Evolutionary conservation across 2,797 vertebrate species (phyloP).

Genomic region (Ispidina picta): DNA sequence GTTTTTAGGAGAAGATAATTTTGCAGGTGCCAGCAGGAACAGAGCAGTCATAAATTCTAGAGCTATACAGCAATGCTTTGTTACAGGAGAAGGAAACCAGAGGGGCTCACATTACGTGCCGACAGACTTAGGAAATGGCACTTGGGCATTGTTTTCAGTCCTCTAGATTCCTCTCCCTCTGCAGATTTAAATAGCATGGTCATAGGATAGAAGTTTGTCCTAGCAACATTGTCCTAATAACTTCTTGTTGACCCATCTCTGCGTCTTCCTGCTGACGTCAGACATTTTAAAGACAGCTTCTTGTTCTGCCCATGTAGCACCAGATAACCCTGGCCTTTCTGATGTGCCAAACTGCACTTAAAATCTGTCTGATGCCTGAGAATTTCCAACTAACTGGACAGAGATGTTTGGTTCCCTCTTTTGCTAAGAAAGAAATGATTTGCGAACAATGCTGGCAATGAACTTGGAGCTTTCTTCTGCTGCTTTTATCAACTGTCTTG

Average conservation of each 20-base stretch:
- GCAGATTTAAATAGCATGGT: not conserved
- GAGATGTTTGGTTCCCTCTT: fast-evolving
- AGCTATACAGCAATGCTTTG: not conserved
- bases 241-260: not conserved
- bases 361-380: not conserved
- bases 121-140: not conserved
- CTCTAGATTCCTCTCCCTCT: not conserved
- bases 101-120: not conserved
- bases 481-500: not conserved
- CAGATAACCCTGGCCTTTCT: not conserved
- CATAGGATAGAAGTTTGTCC: not conserved
- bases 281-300: not conserved
- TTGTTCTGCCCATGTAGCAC: not conserved
- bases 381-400: not conserved
- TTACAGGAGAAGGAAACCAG: not conserved
- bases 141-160: not conserved
- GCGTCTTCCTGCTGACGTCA: not conserved
- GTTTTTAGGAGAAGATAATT: not conserved
- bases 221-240: not conserved
- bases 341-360: not conserved
- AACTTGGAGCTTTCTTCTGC: not conserved
- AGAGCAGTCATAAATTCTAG: not conserved
- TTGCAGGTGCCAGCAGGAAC: not conserved
- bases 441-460: not conserved
- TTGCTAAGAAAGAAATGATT: not conserved